A percentile compares a stretch with the other conserved stretches of the same genome.
Evolutionary conservation across 2,888 invertebrate genomes (phyloP).

Genomic region (Leucozona laternaria): DNA sequence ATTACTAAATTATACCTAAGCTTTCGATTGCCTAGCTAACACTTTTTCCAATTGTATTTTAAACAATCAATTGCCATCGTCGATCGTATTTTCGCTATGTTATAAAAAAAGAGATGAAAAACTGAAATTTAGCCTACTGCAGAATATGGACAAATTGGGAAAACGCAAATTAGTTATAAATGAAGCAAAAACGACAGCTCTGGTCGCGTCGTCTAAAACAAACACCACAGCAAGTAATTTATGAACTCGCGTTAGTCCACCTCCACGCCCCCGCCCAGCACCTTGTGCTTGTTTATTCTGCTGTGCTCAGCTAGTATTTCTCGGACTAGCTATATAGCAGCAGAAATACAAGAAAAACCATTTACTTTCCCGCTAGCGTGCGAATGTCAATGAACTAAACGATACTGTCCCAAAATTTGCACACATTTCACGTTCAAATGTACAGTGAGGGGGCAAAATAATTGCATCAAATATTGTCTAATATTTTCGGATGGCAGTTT

Average conservation of each 20-base stretch:
- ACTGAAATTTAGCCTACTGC: no score
- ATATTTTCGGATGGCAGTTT: background rate
- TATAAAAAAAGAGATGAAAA: no score
- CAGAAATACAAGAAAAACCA: background rate
- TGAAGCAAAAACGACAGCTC: background rate
- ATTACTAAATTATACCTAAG: no score
- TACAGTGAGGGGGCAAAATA: background rate
- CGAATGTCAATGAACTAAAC: conserved; percentile 69
- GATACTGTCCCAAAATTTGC: conserved; percentile 52
- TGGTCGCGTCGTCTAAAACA: background rate
- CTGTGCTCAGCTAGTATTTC: no score
- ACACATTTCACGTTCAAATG: conserved; percentile 43
- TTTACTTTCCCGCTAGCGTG: conserved; percentile 52
- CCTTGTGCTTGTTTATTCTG: conserved; percentile 41
- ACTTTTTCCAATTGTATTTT: no score
- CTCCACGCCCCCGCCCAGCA: conserved; percentile 29
- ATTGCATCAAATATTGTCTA: background rate
- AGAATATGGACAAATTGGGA: background rate
- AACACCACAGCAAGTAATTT: conserved; percentile 17
- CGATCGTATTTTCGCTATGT: no score
- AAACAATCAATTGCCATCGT: no score
- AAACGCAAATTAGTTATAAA: background rate
- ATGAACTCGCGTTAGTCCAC: conserved; percentile 28
- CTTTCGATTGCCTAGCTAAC: no score
- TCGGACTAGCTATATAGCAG: conserved; percentile 28